Conservation (phyloP, 2,888 invertebrate species). For the Drosophila kanekoi region DNA sequence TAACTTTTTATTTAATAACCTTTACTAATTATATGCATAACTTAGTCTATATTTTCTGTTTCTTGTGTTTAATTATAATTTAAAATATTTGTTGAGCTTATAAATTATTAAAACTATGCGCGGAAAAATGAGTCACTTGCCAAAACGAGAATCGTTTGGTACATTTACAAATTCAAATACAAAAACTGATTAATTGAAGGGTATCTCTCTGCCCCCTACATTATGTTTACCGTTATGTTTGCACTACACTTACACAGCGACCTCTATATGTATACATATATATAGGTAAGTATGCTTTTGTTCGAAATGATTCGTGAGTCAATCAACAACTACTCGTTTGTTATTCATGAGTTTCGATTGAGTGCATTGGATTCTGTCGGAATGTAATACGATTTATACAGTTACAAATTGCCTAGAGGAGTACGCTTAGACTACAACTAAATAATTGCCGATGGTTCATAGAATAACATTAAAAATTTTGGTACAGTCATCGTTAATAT, state of each 20-base stretch:
- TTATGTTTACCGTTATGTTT: constrained; percentile 39
- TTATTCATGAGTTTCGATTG: constrained; percentile 16
- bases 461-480: constrained; percentile 69
- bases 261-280: constrained; percentile 26
- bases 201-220: not conserved
- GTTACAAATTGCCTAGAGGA: constrained; percentile 64
- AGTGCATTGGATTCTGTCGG: constrained; percentile 16
- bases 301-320: constrained; percentile 6
- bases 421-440: constrained; percentile 72
- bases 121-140: constrained; percentile 64
- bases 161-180: constrained; percentile 67
- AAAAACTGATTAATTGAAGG: constrained; percentile 43
- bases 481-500: constrained; percentile 68
- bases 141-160: constrained; percentile 36
- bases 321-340: constrained; percentile 31
- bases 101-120: constrained; percentile 78
- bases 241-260: constrained; percentile 59
- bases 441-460: constrained; percentile 60
- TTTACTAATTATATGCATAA: constrained; percentile 73
- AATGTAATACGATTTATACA: constrained; percentile 57
- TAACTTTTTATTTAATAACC: constrained; percentile 73
- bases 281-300: constrained; percentile 12
- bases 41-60: constrained; percentile 55
- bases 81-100: constrained; percentile 75
- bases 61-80: constrained; percentile 60